Base-by-base conservation (phyloP, 2,888 invertebrate species). In the Leptinotarsa juncta region DNA sequence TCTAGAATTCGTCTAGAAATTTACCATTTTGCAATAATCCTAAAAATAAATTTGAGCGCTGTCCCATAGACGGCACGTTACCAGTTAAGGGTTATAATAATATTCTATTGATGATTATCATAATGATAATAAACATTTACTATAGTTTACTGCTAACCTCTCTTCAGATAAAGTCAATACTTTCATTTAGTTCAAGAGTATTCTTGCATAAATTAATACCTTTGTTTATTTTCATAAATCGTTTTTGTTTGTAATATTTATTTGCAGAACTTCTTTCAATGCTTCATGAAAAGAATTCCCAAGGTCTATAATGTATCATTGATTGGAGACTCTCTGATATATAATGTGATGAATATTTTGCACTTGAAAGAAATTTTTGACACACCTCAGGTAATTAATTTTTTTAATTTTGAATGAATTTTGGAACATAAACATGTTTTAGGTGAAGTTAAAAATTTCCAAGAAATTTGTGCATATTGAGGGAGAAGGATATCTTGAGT, bases 281-380 rank as follows among this genome's bases (percentile, higher is more conserved):
- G 92, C 83, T 89, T 95, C n/a, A 91, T 92, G 77, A 93, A 93
- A 81, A 89, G 93, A 80, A 93, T 95, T 80, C 92, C 93, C 3
- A 89, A 65, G 91, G 91, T 20, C 88, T 90, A 65, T 90, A 89
- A 80, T 92, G 93, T 84, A 91, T 91, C 82, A 89, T 93, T 90
- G 53, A 92, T 92, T 0, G 89, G 90, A 89, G 90, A 14, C 90
- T 92, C 26, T 92, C 92, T 20, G 84, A 92, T 69, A 49, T 94
- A 94, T 93, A 91, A 92, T 80, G 93, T 95, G 68, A 92, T 91
- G 26, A 93, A 92, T 83, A 90, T 93, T 26, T 84, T 92, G 26
- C 93, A 93, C 67, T 91, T 95, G 0, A 93, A 93, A 83, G 91
- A 92, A 82, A 94, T 95, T 81, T 95, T 95, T 83, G 92, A 92